Evolutionary conservation across 2,888 invertebrate species (phyloP), one percentile per base, ranked within the genome.

Genomic region (Cheilosia scutellata): DNA sequence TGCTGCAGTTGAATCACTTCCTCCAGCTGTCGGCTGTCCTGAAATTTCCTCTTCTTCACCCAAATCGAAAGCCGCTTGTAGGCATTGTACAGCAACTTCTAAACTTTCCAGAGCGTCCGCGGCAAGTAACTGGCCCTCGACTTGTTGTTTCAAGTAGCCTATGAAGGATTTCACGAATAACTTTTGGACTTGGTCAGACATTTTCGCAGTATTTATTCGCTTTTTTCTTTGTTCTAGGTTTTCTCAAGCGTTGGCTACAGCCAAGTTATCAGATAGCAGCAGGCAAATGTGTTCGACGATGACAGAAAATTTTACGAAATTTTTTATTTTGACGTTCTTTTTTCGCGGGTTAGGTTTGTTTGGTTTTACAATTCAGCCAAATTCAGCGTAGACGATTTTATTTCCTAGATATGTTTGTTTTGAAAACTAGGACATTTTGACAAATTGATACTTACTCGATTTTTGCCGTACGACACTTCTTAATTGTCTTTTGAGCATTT

Each of bases 31-130:
- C 16, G 68, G 65, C 65, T 78, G 87, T 25, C 68, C 62, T 6
- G 80, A 87, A 7, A 86, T 82, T 31, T 89, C 88, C 4, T 90
- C 90, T 27, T 89, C 89, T 7, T 88, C 88, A 4, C 88, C 93
- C 1, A 98, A 93, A 88, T 95, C 96, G 92, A 97, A 99, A 6
- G 98, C 97, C 60, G 96, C 96, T 93, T 98, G 98, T 88, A 98
- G 94, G 92, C 99, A 99, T 93, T 99, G 98, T 88, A 97, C 95
- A 47, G 98, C 98, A 77, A 99, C 99, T 93, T 98, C 98, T 65
- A 98, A 89, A 86, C 93, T 93, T 88, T 92, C 92, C 27, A 90
- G 89, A 31, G 90, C 91, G 88, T 92, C 92, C 25, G 91, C 88
- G 5, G 91, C 88, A 75, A 93, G 90, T 3, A 87, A 66, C 29